phyloP scores from a whole-genome alignment of 2,888 invertebrate genomes.

The Dryomyza anilis region DNA sequence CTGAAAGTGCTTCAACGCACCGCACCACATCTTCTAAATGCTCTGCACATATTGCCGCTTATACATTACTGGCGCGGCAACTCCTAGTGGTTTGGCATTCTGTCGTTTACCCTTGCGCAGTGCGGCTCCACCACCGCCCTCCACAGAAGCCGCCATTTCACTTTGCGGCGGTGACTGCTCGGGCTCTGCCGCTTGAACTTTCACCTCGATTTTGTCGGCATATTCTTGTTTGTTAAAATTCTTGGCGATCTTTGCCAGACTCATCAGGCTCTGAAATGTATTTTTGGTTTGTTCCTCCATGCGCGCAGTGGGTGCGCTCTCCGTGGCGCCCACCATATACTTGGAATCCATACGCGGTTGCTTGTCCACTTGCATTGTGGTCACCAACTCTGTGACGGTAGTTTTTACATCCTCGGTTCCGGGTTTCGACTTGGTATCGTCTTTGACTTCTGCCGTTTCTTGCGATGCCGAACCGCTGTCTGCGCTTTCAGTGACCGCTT shows the following conservation, averaged over 20 bases:
- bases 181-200: neutral
- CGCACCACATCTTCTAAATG: neutral
- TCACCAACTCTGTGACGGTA: neutral
- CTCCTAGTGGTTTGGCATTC: neutral
- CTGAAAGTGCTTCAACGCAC: too few species aligned
- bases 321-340: neutral
- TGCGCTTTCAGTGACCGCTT: too few species aligned
- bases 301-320: neutral
- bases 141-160: neutral
- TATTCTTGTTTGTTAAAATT: neutral
- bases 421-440: neutral
- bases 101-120: constrained; percentile 1
- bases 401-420: neutral
- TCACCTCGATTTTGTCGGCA: neutral
- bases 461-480: too few species aligned
- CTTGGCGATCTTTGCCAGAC: constrained; percentile 1
- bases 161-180: neutral
- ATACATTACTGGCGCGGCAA: too few species aligned
- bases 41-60: neutral
- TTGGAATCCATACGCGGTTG: neutral
- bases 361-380: too few species aligned
- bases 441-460: neutral
- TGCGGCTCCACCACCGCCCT: neutral
- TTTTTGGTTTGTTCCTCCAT: constrained; percentile 3
- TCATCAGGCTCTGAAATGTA: constrained; percentile 1